Conservation (phyloP, 2,113 vertebrate species). For the Cavia porcellus region DNA sequence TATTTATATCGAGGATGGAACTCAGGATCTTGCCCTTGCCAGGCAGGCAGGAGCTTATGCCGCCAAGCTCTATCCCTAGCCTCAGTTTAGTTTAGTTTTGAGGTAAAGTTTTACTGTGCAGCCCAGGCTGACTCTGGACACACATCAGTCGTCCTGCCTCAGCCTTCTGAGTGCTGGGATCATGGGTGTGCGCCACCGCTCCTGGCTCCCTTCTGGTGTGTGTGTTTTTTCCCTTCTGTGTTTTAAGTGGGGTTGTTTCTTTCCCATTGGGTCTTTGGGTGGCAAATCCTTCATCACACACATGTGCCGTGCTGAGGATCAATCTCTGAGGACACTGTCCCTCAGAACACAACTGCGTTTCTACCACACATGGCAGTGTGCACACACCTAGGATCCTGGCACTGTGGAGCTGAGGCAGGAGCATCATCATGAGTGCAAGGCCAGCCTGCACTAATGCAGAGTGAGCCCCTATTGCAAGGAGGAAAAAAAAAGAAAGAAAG, state of each 20-base stretch:
- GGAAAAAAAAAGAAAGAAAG: background rate
- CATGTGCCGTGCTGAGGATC: fast-evolving
- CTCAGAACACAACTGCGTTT: background rate
- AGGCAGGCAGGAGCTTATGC: too few relatives aligned
- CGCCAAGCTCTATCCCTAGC: too few relatives aligned
- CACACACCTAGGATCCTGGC: background rate
- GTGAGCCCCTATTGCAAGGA: background rate
- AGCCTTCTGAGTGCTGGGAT: background rate
- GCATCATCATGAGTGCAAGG: background rate
- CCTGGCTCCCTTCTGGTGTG: background rate
- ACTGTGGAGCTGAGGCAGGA: background rate
- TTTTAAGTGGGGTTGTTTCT: background rate
- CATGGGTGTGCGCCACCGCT: too few relatives aligned
- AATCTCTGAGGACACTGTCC: background rate
- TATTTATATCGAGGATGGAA: too few relatives aligned
- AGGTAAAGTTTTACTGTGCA: background rate
- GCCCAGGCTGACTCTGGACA: background rate
- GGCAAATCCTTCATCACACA: background rate
- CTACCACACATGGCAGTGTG: background rate
- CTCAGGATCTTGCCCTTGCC: too few relatives aligned
- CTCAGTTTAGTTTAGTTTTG: background rate
- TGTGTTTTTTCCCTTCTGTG: too few relatives aligned
- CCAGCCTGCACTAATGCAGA: background rate
- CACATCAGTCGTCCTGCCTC: background rate
- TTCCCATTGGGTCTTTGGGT: background rate